phyloP scores from a whole-genome alignment of 2,888 invertebrate species.

The Napeogenes sylphis region DNA sequence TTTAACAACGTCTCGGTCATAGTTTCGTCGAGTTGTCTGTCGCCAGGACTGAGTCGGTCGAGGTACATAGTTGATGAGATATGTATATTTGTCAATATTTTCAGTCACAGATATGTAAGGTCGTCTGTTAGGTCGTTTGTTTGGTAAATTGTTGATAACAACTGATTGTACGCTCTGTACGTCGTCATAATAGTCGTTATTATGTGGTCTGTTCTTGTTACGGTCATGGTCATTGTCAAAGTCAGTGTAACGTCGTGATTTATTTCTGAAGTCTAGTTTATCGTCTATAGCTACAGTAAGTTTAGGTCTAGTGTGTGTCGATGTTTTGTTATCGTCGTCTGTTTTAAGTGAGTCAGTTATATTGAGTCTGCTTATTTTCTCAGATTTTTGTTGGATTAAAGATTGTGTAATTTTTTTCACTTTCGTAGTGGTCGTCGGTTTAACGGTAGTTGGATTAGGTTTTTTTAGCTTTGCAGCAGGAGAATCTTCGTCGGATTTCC shows the following conservation, averaged over 20 bases:
- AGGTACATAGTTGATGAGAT: slow-evolving; percentile 74
- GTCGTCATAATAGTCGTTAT: slow-evolving; percentile 51
- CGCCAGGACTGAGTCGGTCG: slow-evolving; percentile 70
- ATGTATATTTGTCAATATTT: slow-evolving; percentile 71
- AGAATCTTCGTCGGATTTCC: slow-evolving; percentile 50
- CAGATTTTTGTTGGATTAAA: slow-evolving; percentile 36
- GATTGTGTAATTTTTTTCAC: slow-evolving; percentile 29
- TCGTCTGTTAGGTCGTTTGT: slow-evolving; percentile 63
- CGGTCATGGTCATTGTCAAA: slow-evolving; percentile 46
- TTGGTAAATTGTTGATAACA: slow-evolving; percentile 58
- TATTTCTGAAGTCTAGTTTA: slow-evolving; percentile 79
- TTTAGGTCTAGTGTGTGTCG: slow-evolving; percentile 37
- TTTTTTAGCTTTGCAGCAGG: slow-evolving; percentile 27
- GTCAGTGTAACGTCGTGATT: slow-evolving; percentile 62
- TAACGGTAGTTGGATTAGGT: slow-evolving; percentile 40
- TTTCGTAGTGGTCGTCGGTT: slow-evolving; percentile 46
- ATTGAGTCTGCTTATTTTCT: slow-evolving; percentile 41
- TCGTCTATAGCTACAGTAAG: slow-evolving; percentile 69
- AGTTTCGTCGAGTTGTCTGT: slow-evolving; percentile 56
- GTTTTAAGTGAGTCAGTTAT: slow-evolving; percentile 38
- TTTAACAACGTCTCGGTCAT: slow-evolving; percentile 67
- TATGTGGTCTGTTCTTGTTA: slow-evolving; percentile 44
- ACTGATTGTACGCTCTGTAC: slow-evolving; percentile 67
- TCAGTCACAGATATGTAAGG: slow-evolving; percentile 70
- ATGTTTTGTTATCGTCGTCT: slow-evolving; percentile 39